Evolutionary conservation across 2,797 vertebrate genomes (phyloP), one percentile per base, ranked within the genome.

Genomic region (Chelonia mydas): DNA sequence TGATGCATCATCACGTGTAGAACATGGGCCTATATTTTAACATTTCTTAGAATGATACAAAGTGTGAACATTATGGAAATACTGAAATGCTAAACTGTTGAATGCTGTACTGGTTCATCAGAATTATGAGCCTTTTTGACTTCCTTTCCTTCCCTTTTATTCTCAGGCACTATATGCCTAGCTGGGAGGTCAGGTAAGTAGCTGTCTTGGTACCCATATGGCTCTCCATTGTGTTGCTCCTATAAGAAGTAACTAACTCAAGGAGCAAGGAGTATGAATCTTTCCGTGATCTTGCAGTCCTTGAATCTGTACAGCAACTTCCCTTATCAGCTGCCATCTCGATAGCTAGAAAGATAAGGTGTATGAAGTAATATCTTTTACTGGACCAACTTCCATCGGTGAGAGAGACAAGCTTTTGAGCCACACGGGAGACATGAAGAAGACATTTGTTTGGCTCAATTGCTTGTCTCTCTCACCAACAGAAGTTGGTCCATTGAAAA

Each of bases 101-200:
- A 95, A 89, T 94, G 51, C 89, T 61, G 47, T 83, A 94, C 68
- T 90, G 96, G 93, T 94, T 95, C 87, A 88, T 94, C 88, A 90
- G 93, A 97, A 97, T 76, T 83, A 80, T 57, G 9, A 89, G 51
- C 86, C 33, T 85, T 89, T 96, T 94, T 91, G 23, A 93, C 84
- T 91, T 81, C 16, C 41, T 94, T 94, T 87, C 61, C 33, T 92
- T 10, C 4, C 10, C 4, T 21, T 28, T 53, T 65, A 88, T 89
- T 80, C 49, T 87, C 65, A 28, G 25, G 41, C 37, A 11, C 12
- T 90, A 1, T 47, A 0, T 83, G 25, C 76, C 86, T 87, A 59
- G 2, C 49, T 88, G 81, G 45, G 50, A 94, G 91, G 86, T 96
- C 76, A 97, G 81, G 91, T 88, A 93, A 95, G 84, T 90, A 94